phyloP scores from a whole-genome alignment of 2,888 invertebrate genomes.

The Lycocerus yunnanus region DNA sequence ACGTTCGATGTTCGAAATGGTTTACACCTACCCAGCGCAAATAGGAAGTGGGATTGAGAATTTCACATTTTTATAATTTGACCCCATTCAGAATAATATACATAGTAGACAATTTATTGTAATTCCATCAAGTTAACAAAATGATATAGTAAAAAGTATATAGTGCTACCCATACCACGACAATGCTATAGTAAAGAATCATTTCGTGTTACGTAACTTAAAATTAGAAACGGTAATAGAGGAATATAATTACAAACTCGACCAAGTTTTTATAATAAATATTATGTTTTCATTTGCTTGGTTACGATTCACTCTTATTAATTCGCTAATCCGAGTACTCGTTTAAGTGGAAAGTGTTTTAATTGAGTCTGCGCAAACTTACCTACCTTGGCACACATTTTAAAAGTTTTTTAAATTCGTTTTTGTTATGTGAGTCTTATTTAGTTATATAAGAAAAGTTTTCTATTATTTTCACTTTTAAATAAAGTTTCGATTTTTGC shows the following conservation, averaged over 20 bases:
- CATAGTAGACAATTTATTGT: not conserved
- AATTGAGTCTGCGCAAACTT: constrained; percentile 42
- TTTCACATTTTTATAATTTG: not conserved
- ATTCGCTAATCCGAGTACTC: constrained; percentile 22
- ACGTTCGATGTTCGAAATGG: no score
- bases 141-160: not conserved
- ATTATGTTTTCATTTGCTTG: constrained; percentile 15
- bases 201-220: not conserved
- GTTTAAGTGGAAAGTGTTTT: constrained; percentile 24
- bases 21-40: not conserved
- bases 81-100: not conserved
- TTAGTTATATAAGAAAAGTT: constrained; percentile 54
- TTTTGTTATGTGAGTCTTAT: constrained; percentile 52
- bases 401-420: constrained; percentile 47
- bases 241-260: not conserved
- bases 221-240: not conserved
- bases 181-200: not conserved
- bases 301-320: constrained; percentile 23
- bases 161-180: not conserved
- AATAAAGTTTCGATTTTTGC: constrained; percentile 46
- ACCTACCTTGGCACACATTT: constrained; percentile 55
- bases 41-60: not conserved
- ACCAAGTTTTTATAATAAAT: not conserved
- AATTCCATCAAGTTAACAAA: not conserved
- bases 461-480: constrained; percentile 57